phyloP scores from a whole-genome alignment of 2,113 vertebrate species.

The Picathartes gymnocephalus region DNA sequence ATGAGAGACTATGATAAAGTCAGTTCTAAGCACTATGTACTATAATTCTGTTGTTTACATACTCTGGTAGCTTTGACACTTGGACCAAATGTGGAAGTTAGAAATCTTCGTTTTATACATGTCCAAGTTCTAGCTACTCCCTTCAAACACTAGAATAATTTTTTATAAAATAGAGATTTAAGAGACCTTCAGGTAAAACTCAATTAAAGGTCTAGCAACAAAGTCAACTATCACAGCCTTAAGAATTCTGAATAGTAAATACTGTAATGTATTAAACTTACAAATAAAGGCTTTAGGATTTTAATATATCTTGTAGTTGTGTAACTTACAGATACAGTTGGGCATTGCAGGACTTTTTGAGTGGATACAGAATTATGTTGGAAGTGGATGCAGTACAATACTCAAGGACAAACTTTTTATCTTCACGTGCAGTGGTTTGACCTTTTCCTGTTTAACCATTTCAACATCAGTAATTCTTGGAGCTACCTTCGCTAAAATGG shows the following conservation, averaged over 20 bases:
- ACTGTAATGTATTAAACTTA: neutral
- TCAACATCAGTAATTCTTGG: neutral
- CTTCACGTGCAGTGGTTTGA: neutral
- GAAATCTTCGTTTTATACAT: neutral
- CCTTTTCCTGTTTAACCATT: neutral
- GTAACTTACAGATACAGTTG: neutral
- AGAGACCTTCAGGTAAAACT: neutral
- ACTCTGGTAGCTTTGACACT: neutral
- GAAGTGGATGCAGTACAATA: neutral
- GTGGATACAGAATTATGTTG: neutral
- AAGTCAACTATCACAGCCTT: neutral
- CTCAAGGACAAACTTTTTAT: neutral
- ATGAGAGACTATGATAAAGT: neutral
- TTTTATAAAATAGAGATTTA: neutral
- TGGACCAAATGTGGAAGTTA: neutral
- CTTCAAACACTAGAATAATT: neutral
- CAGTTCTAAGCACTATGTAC: neutral
- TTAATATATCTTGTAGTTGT: neutral
- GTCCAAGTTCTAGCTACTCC: neutral
- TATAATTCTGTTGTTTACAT: neutral
- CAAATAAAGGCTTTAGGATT: neutral
- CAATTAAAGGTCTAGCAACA: neutral
- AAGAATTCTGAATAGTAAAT: neutral
- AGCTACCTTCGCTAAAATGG: neutral
- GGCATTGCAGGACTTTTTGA: neutral